These are phyloP conservation scores for Caradrina kadenii DNA, from an alignment of 2,888 invertebrate species.

Conservation along the genomic window DNA sequence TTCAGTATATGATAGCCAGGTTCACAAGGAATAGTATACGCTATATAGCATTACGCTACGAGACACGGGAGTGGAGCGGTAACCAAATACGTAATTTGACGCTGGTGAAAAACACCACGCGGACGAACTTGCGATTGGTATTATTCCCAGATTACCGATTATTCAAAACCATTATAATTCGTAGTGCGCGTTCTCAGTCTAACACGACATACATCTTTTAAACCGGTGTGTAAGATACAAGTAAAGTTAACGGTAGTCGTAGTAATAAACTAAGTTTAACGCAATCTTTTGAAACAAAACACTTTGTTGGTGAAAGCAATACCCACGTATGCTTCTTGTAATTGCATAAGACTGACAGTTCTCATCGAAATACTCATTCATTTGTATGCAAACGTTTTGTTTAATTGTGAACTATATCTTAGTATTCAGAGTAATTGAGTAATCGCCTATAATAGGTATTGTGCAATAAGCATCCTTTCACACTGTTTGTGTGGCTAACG, in stretches of 20 bases:
- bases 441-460: background rate
- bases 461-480: constrained; percentile 37
- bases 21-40: too few relatives aligned
- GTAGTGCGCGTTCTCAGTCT: too few relatives aligned
- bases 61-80: too few relatives aligned
- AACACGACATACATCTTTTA: background rate
- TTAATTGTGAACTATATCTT: constrained; percentile 33
- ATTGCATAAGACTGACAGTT: constrained; percentile 58
- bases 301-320: constrained; percentile 54
- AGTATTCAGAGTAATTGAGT: constrained; percentile 25
- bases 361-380: constrained; percentile 32
- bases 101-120: too few relatives aligned
- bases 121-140: too few relatives aligned
- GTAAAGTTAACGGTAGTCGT: constrained; percentile 26
- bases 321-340: constrained; percentile 12
- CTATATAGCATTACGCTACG: too few relatives aligned
- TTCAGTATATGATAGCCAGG: too few relatives aligned
- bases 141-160: too few relatives aligned
- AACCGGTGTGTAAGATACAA: constrained; percentile 28
- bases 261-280: constrained; percentile 32
- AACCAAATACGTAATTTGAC: too few relatives aligned
- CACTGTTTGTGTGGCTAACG: constrained; percentile 17
- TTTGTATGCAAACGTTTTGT: constrained; percentile 44
- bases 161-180: too few relatives aligned
- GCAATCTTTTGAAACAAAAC: constrained; percentile 45